Conservation (phyloP, 2,797 vertebrate species). For the Tamandua tetradactyla region DNA sequence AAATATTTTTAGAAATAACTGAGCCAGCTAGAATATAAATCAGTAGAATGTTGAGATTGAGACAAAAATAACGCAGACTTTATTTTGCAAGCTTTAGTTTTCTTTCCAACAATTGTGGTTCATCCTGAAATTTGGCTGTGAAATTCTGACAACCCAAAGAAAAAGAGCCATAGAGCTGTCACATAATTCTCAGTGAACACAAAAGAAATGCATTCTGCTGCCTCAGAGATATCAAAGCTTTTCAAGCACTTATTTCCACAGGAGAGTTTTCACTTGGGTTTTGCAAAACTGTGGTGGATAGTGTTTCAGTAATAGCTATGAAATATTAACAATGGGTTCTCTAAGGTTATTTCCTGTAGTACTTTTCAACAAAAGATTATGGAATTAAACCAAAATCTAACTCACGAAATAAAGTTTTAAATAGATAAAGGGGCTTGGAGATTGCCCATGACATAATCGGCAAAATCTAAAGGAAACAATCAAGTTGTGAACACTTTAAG, state of each 20-base stretch:
- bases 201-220: not conserved
- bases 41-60: not conserved
- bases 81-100: not conserved
- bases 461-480: not conserved
- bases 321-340: not conserved
- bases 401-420: not conserved
- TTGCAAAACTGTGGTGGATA: not conserved
- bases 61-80: not conserved
- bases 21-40: not conserved
- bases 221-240: not conserved
- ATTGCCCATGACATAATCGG: not conserved
- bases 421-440: not conserved
- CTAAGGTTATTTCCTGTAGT: not conserved
- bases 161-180: not conserved
- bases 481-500: not conserved
- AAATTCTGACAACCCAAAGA: not conserved
- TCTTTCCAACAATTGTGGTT: not conserved
- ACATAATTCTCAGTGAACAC: not conserved
- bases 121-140: not conserved
- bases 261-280: not conserved
- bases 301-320: not conserved
- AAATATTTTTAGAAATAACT: not conserved
- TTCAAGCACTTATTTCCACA: not conserved
- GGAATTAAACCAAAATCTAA: not conserved
- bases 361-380: not conserved